phyloP scores from a whole-genome alignment of 2,888 invertebrate genomes.

The Dicycla oo region DNA sequence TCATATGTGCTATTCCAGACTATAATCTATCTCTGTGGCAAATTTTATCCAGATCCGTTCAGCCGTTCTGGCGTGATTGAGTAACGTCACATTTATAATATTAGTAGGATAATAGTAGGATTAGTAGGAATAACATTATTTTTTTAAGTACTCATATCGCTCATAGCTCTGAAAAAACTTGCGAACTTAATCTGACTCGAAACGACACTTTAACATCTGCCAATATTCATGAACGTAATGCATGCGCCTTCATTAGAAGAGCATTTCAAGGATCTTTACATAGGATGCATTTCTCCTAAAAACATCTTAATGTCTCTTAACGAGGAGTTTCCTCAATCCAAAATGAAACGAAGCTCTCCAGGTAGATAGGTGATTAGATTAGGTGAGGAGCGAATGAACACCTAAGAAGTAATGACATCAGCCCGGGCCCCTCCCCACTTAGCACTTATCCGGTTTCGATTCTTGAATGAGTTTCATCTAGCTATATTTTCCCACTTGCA shows the following conservation, averaged over 20 bases:
- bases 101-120: no score
- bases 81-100: no score
- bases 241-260: slow-evolving; percentile 3
- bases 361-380: slow-evolving; percentile 65
- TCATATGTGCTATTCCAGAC: no score
- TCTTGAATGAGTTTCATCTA: slow-evolving; percentile 61
- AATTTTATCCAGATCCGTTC: no score
- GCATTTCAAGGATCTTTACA: not conserved
- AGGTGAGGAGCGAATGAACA: slow-evolving; percentile 59
- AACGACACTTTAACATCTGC: not conserved
- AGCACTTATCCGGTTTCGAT: slow-evolving; percentile 61
- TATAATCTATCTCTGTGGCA: no score
- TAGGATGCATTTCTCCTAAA: slow-evolving; percentile 34
- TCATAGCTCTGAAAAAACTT: no score
- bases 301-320: slow-evolving; percentile 28
- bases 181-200: not conserved
- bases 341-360: slow-evolving; percentile 58
- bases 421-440: slow-evolving; percentile 50
- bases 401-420: slow-evolving; percentile 63
- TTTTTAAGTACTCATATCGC: no score
- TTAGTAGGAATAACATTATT: no score
- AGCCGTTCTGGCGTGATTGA: no score
- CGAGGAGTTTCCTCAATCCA: slow-evolving; percentile 42
- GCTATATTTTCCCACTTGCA: slow-evolving; percentile 31
- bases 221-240: not conserved